These are phyloP conservation scores for Gymnoscopelus microlampas DNA, from an alignment of 2,797 vertebrate genomes.

Conservation along the genomic window DNA sequence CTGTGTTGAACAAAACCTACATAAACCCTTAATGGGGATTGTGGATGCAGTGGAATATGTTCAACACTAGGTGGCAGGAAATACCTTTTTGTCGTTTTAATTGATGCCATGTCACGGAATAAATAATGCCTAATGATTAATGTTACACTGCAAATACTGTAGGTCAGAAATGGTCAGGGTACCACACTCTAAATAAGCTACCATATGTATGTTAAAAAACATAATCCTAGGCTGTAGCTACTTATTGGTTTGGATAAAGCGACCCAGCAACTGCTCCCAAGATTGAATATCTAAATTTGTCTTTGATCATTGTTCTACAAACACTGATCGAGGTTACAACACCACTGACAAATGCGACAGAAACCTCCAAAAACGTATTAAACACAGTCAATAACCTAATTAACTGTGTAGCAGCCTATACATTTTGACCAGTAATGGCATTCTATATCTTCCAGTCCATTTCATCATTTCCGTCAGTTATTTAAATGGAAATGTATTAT, in stretches of 20 bases:
- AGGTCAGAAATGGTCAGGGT: conserved; percentile 38
- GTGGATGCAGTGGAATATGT: conserved; percentile 1
- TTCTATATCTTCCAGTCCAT: conserved; percentile 29
- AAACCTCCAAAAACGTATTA: conserved; percentile 39
- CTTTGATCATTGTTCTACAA: background rate
- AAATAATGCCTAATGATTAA: conserved; percentile 35
- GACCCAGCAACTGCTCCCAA: no score
- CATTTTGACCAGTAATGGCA: conserved; percentile 35
- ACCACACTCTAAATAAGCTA: conserved; percentile 53
- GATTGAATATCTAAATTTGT: no score
- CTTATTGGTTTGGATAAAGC: no score
- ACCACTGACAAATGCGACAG: conserved; percentile 34
- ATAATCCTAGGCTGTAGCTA: conserved; percentile 26
- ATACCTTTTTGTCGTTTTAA: background rate
- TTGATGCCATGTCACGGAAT: conserved; percentile 69
- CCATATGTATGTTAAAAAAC: conserved; percentile 45
- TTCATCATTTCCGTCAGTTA: conserved; percentile 7
- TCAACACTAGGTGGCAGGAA: conserved; percentile 57
- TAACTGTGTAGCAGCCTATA: conserved; percentile 17
- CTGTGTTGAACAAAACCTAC: no score
- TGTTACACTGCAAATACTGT: conserved; percentile 61
- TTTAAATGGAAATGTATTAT: conserved; percentile 7
- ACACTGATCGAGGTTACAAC: no score
- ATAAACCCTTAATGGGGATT: no score
- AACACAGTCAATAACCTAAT: conserved; percentile 48